Evolutionary conservation across 1,140 invertebrate genomes (phyloP), one percentile per base, ranked within the genome.

Genomic region (Pseudomyrmex flavicornis): DNA sequence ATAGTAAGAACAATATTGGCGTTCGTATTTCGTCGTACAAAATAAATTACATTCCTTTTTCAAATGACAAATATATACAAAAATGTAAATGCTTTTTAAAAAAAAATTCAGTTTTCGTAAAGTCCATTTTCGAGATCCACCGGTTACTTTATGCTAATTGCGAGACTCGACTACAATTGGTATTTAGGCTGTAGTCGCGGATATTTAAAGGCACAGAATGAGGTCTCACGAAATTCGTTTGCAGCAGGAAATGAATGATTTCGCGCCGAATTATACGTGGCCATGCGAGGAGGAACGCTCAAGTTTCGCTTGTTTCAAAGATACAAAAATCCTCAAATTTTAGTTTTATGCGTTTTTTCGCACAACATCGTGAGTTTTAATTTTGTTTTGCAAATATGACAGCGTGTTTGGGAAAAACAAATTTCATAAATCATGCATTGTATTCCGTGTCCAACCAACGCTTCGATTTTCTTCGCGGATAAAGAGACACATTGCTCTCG

Each of bases 141-240:
- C n/a, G 22, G 26, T 9, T 48, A 15, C 22, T 70, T 22, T 7
- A 48, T 17, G 13, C 54, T 35, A 12, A 59, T 17, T 9, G 44
- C 35, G 15, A 9, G 44, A 48, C 46, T 70, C 52, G 20, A 48
- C 20, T 48, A 17, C 20, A 69, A 59, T 56, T 15, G 54, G 65
- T 70, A 72, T 35, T 80, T 70, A 48, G 54, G n/a, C 1, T 59
- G 9, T 17, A 26, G 54, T 15, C 65, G 54, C 8, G 65, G 44
- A n/a, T 80, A 80, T 80, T 72, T 80, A 70, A 72, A 80, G 56
- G n/a, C 59, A 13, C 44, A 59, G n/a, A 80, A 72, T 70, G 54
- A n/a, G 56, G 44, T 72, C 54, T 80, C 54, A 26, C 20, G 66
- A 72, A 50, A 80, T 80, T 80, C 44, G 54, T 80, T 72, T 72